A percentile compares a stretch with the other conserved stretches of the same genome.
Conservation (phyloP, 2,797 vertebrate genomes). For the Molossus molossus region DNA sequence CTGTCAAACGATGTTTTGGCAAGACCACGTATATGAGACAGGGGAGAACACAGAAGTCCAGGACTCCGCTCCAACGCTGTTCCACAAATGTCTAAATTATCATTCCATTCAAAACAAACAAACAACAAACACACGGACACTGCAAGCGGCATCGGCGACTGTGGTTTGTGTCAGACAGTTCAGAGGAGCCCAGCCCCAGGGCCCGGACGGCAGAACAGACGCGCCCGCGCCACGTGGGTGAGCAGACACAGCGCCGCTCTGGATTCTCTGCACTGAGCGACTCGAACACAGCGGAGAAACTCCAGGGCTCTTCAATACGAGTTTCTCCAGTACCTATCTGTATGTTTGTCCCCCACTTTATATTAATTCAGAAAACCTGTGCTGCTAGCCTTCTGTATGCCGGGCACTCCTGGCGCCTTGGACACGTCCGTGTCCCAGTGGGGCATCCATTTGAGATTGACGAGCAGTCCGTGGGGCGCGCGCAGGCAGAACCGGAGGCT, state of each 20-base stretch:
- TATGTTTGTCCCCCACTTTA: neutral
- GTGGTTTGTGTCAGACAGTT: neutral
- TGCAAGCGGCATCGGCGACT: neutral
- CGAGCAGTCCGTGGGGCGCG: neutral
- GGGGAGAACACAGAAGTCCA: constrained; percentile 62
- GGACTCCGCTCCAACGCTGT: constrained; percentile 1
- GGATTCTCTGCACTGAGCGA: neutral
- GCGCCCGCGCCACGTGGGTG: neutral
- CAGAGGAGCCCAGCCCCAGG: neutral
- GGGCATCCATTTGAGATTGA: neutral
- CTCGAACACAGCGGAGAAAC: neutral
- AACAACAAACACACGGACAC: neutral
- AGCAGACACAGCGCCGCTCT: no score
- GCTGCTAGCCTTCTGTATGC: neutral
- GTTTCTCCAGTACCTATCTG: neutral
- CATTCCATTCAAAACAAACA: constrained; percentile 29
- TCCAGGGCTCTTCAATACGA: neutral
- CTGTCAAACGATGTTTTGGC: constrained; percentile 60
- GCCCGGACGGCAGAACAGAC: neutral
- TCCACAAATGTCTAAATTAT: constrained; percentile 27
- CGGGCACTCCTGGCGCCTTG: neutral
- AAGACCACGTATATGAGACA: constrained; percentile 44
- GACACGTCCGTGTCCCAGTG: neutral
- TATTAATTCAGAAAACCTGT: constrained; percentile 35
- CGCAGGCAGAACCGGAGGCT: no score